These are phyloP conservation scores for Chunga burmeisteri DNA, from an alignment of 2,113 vertebrate genomes.

Conservation along the genomic window DNA sequence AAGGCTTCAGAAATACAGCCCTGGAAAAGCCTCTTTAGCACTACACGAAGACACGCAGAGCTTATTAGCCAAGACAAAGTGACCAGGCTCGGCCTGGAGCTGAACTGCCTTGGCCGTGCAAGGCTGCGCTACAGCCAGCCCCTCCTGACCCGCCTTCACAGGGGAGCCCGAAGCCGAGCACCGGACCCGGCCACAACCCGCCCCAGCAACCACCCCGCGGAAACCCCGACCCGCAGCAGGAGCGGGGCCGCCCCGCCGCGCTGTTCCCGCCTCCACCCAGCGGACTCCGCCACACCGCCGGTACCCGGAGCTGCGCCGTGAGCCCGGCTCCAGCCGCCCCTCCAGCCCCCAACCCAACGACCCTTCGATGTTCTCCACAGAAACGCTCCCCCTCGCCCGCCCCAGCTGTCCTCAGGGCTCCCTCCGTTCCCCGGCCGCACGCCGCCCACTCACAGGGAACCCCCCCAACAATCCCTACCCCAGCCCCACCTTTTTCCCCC, in stretches of 20 bases:
- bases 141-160: fast-evolving
- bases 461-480: fast-evolving
- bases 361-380: too few relatives aligned
- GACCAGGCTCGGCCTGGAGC: background rate
- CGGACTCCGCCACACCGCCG: background rate
- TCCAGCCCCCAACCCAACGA: background rate
- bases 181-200: too few relatives aligned
- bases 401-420: too few relatives aligned
- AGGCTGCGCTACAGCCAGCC: background rate
- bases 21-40: fast-evolving
- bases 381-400: background rate
- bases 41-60: fast-evolving
- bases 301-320: background rate
- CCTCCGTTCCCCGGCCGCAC: too few relatives aligned
- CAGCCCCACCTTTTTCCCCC: fast-evolving
- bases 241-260: background rate
- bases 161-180: fast-evolving
- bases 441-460: too few relatives aligned
- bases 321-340: background rate
- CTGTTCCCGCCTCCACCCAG: background rate
- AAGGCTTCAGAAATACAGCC: fast-evolving
- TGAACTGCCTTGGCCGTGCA: background rate
- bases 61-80: fast-evolving
- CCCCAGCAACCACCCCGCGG: background rate
- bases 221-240: too few relatives aligned